Evolutionary conservation across 2,113 vertebrate genomes (phyloP), one percentile per base, ranked within the genome.

Genomic region (Suncus etruscus): DNA sequence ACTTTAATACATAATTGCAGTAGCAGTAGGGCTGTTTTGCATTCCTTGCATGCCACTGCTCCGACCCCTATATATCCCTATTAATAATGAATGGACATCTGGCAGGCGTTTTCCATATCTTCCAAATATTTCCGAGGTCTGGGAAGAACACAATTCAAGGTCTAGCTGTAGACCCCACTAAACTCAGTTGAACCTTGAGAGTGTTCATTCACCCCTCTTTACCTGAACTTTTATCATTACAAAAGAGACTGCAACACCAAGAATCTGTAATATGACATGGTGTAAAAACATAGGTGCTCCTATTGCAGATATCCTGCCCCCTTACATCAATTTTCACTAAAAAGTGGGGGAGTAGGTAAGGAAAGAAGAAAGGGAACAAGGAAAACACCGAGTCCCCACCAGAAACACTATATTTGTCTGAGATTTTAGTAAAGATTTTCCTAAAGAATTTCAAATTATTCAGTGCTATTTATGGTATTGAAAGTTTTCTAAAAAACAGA

Each of bases 391-490:
- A 58, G 14, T 39, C 58, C 29, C 84, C 3, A 54, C n/a, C n/a
- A 73, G 31, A 72, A 77, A 69, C 20, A 11, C 5, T 22, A 1
- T 51, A 45, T 32, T 66, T 89, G 39, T 73, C 89, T 61, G 74
- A 74, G 77, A 74, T 84, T 93, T 84, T 73, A 50, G 32, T 82
- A 58, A 78, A 80, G 32, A 85, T 69, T 83, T 29, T 68, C 54
- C 83, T 27, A 48, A 80, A 85, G 66, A 82, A 74, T 68, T 48
- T 58, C 69, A 77, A 1, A 83, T 6, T 92, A 48, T 87, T 72
- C 32, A 90, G 73, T 45, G 69, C 9, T 61, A 11, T 9, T 3
- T 5, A 1, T 63, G 22, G 39, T 47, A 86, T 91, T 63, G 32
- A 75, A 83, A 76, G 1, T 15, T 65, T n/a, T 87, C 73, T 83